Evolutionary conservation across 1,140 invertebrate genomes (phyloP), one percentile per base, ranked within the genome.

Genomic region (Zaprionus tsacasi): DNA sequence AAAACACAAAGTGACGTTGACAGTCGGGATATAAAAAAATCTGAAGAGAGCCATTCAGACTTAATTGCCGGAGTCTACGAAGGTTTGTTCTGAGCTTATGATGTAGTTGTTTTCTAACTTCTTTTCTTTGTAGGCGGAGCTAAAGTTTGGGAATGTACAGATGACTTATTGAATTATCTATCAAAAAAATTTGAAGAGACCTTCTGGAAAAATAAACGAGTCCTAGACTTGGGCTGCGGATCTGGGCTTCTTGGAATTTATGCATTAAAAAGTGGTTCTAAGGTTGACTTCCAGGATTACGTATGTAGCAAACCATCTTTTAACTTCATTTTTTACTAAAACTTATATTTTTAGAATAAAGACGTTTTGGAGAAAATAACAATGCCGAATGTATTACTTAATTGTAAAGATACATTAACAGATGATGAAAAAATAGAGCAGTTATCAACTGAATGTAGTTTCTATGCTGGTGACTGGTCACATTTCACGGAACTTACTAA

Each of bases 251-350:
- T 98, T 61, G 98, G 97, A 54, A 94, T 98, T 35, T 94, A 96
- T 88, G 93, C 96, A 43, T 93, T 96, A 57, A 88, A 94, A 12
- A 94, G 94, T 82, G 95, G 95, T 60, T 95, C 96, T 3, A 65
- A 38, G 65, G 96, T 97, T 27, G 95, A 96, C 90, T 98, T 98
- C 93, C 97, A 98, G 93, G 98, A 99, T 94, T 99, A 97, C 94
- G 97, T 98, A 94, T 94, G 95, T 94, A 61, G 25, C 0, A 13
- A 12, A 30, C 0, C 73, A 58, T 17, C 77, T 54, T 66, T 21
- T 40, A 2, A n/a, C 5, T 60, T 7, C 10, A 56, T 35, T 21
- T 50, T 15, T 25, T 36, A 63, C 40, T 79, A 35, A 33, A 0
- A 54, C 55, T 38, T 48, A 27, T 36, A 36, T n/a, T 74, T 76